Evolutionary conservation across 2,113 vertebrate species (phyloP).

Genomic region (Erinaceus europaeus): DNA sequence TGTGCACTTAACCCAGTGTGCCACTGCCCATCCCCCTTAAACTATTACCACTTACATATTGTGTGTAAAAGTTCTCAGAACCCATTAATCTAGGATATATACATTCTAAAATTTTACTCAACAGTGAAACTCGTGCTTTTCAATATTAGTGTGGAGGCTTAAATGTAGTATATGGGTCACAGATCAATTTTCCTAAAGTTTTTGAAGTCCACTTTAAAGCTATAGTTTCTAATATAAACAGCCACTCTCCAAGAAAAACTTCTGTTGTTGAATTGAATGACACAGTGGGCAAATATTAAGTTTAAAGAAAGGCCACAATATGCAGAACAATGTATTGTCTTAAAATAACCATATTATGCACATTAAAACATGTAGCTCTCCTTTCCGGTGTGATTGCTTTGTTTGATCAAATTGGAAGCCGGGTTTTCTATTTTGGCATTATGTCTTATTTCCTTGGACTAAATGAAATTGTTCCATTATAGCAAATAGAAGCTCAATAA

Average conservation of each 20-base stretch:
- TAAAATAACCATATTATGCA: constrained; percentile 66
- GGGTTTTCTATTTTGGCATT: constrained; percentile 60
- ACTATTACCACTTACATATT: too few species aligned
- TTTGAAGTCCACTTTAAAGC: constrained; percentile 35
- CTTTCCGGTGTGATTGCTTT: constrained; percentile 60
- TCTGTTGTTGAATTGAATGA: constrained; percentile 39
- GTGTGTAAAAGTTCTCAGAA: not conserved
- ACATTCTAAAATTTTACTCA: not conserved
- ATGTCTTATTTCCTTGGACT: constrained; percentile 63
- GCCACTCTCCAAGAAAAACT: constrained; percentile 11
- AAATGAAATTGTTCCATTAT: constrained; percentile 73
- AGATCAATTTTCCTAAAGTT: not conserved
- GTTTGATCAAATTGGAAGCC: constrained; percentile 70
- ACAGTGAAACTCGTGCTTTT: not conserved
- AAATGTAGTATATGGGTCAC: not conserved
- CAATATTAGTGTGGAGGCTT: not conserved
- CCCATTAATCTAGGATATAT: not conserved
- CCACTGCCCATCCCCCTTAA: too few species aligned
- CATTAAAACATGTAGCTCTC: constrained; percentile 63
- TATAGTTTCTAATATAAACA: constrained; percentile 27
- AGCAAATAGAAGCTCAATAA: constrained; percentile 67
- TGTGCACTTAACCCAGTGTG: too few species aligned
- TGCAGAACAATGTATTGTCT: constrained; percentile 25
- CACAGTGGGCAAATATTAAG: constrained; percentile 47
- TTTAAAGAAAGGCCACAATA: constrained; percentile 51